Conservation (phyloP, 2,888 invertebrate genomes). For the Platerodrilus igneus region DNA sequence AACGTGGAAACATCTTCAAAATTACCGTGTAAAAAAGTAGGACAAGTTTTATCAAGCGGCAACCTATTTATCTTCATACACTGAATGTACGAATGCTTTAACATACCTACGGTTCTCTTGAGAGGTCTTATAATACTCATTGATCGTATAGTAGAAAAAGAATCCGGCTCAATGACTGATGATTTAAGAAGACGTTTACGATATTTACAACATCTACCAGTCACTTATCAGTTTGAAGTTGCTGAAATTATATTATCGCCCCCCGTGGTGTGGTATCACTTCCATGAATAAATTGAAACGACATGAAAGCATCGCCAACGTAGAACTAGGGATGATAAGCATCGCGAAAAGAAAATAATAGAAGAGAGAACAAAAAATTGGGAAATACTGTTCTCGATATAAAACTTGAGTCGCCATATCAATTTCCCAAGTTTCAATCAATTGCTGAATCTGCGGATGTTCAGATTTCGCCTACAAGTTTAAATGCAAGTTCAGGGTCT, state of each 20-base stretch:
- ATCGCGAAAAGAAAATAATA: constrained; percentile 71
- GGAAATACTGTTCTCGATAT: constrained; percentile 59
- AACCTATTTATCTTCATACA: constrained; percentile 86
- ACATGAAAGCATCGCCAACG: constrained; percentile 67
- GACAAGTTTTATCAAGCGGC: too few species aligned
- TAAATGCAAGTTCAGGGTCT: too few species aligned
- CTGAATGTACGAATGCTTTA: constrained; percentile 87
- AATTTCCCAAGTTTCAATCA: constrained; percentile 56
- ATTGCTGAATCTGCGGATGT: constrained; percentile 21
- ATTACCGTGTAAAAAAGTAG: too few species aligned
- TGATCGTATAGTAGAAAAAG: constrained; percentile 82
- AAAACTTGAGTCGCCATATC: constrained; percentile 61
- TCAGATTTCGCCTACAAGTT: constrained; percentile 26
- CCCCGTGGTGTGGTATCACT: constrained; percentile 65
- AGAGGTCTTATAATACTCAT: constrained; percentile 69
- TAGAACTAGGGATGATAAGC: constrained; percentile 71
- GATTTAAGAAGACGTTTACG: constrained; percentile 70
- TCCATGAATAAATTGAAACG: constrained; percentile 68
- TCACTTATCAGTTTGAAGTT: constrained; percentile 85
- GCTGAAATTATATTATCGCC: constrained; percentile 79
- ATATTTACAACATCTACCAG: constrained; percentile 81
- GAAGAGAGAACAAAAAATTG: constrained; percentile 69
- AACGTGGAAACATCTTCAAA: too few species aligned
- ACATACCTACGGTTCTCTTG: constrained; percentile 77
- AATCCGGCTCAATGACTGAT: constrained; percentile 79